Percentiles rank a stretch among this genome's conserved stretches.
phyloP scores from a whole-genome alignment of 1,140 invertebrate genomes.

The Diabrotica undecimpunctata region DNA sequence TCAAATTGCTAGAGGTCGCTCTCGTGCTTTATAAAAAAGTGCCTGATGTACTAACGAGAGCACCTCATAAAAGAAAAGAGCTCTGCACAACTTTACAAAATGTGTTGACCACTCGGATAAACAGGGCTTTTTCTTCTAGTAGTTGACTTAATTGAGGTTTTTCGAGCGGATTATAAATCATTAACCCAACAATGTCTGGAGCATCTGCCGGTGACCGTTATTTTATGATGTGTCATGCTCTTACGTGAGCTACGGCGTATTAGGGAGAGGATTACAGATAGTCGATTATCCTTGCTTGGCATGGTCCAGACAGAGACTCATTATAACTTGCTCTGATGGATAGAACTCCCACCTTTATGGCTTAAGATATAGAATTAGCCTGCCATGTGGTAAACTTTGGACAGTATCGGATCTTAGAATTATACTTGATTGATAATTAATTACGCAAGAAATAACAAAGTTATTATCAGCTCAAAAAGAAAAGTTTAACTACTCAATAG shows the following conservation, averaged over 20 bases:
- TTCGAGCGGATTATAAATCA: slow-evolving; percentile 15
- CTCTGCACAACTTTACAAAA: not conserved
- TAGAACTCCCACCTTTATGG: not conserved
- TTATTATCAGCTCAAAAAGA: no score
- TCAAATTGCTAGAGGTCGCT: no score
- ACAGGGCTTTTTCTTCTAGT: not conserved
- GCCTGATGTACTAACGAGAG: no score
- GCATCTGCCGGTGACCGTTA: slow-evolving; percentile 18
- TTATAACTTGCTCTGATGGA: slow-evolving; percentile 10
- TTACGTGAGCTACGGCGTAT: slow-evolving; percentile 19
- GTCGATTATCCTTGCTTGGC: slow-evolving; percentile 16
- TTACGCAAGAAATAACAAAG: no score
- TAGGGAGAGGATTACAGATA: slow-evolving; percentile 18
- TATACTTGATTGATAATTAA: no score
- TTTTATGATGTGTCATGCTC: slow-evolving; percentile 17
- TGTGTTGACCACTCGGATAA: not conserved
- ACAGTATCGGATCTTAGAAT: no score
- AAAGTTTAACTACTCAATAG: no score
- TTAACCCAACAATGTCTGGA: slow-evolving; percentile 5
- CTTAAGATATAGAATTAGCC: not conserved
- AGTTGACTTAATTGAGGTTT: slow-evolving; percentile 15
- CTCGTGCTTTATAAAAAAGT: no score
- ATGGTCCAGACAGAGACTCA: slow-evolving; percentile 12
- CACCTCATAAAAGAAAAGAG: no score
- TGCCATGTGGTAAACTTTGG: no score